Base-by-base conservation (phyloP, 1,140 invertebrate genomes). In the Caerostris darwini region DNA sequence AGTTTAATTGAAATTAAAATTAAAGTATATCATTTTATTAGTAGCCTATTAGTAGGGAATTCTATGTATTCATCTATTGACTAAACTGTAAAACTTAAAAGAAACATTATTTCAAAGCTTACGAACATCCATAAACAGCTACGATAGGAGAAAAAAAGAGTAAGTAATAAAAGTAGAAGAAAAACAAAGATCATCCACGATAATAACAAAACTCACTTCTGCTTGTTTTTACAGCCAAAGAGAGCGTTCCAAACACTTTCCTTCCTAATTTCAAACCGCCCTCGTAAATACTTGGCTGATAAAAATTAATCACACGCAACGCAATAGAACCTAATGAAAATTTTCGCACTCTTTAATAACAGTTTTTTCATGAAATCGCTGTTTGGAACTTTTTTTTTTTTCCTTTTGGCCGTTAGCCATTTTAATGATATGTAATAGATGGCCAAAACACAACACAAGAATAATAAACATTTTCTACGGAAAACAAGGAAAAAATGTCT, bases 391-490 rank as follows among this genome's bases (percentile, higher is more conserved):
- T 81, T 81, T n/a, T 10, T 12, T 81, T 81, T 12, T 12, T 81
- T 81, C 8, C 17, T 12, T 50, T 81, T 85, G 82, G 64, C 86
- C 34, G 14, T 59, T 58, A 8, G 34, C 88, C 88, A 71, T 90
- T 90, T 90, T 90, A 90, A 92, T 81, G 81, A 81, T 85, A 56
- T 17, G 81, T 92, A 92, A 92, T 92, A 92, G 69, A 92, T 92
- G 69, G 64, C 50, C 34, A 61, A 59, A 92, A 57, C 61, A 89
- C 19, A 82, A 81, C 67, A 10, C 56, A 85, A 85, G 34, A 90
- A 90, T 77, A 77, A 90, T 77, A 92, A 83, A 92, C 71, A 82
- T 50, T 81, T 90, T 58, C 69, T 10, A 5, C 10, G 17, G 82
- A 81, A 90, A 91, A 91, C 14, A 50, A 69, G 64, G 77, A 77